Evolutionary conservation across 2,888 invertebrate genomes (phyloP), one percentile per base, ranked within the genome.

Genomic region (Gerris lacustris): DNA sequence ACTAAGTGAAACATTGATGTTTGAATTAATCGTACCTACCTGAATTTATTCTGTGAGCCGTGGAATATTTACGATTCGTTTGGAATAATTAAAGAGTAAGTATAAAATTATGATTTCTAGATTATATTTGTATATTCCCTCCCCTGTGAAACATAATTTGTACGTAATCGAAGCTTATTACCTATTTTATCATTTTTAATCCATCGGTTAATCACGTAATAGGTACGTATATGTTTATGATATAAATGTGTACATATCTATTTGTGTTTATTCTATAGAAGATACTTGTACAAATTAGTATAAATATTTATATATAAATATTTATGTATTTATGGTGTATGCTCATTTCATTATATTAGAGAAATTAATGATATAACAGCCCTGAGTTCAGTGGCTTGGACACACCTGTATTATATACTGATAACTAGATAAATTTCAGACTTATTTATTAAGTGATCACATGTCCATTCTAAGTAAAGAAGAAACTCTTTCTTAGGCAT

Each of bases 231-330:
- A 11, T 55, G 15, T 55, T 55, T 55, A 15, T 55, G 15, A 55
- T 55, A 55, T 55, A 55, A 55, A 55, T 55, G 11, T 11, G 55
- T 55, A 55, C 55, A 55, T 55, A 55, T 55, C 55, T 55, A 55
- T 55, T 55, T 11, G 55, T 55, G 55, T 55, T 55, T 15, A 55
- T 55, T 55, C 15, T 55, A 11, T 11, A 55, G 15, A 15, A 55
- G 64, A 17, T 64, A 64, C 31, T 64, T 64, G 64, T 64, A 64
- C 64, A 64, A 64, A 64, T 64, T 64, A 64, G 64, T 64, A 64
- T 64, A 64, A 55, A 55, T 64, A 64, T 64, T 64, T 64, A 64
- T 64, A 31, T 31, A 64, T 64, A 64, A 64, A 64, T 64, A 64
- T 64, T 64, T 64, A 64, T 55, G 55, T 55, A 55, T 55, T 55